Base-by-base conservation (phyloP, 1,140 invertebrate species). In the Drosophila oshimai region DNA sequence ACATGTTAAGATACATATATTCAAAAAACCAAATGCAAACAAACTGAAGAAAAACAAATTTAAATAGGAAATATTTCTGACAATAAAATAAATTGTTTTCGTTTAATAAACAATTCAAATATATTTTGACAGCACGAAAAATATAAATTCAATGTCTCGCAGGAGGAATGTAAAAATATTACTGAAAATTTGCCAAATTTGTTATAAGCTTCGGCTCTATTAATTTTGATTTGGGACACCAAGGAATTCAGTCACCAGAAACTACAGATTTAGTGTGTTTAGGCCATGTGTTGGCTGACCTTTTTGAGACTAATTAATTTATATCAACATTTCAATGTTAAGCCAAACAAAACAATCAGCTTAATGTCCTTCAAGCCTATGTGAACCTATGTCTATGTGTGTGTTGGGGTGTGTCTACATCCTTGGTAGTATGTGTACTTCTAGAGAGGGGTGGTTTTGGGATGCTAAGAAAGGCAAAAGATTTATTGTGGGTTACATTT, bases 241-340 rank as follows among this genome's bases (percentile, higher is more conserved):
- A 28, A 10, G 29, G 15, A 33, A 28, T 24, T 60, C 33, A 60
- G 24, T 49, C 36, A 36, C 13, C 44, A 49, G 37, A 71, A 71
- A 72, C 68, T 61, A 54, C 13, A 57, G 29, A 34, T 36, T 45
- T 26, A 29, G 45, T 72, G 46, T 71, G 17, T 17, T 36, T 33
- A 34, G 28, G 36, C 37, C 54, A 54, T 61, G 62, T 78, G 72
- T 44, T 50, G 60, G 58, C 26, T 49, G 34, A 46, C 67, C 74
- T 49, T 61, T 77, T 77, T 62, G 72, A 69, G 75, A 77, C 81
- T 86, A 86, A 86, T 86, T 86, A 87, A 87, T 86, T 86, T 87
- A 86, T 81, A 86, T 86, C 81, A 86, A 87, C 81, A 86, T 86
- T 86, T 86, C 81, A 86, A 81, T 86, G 81, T 79, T 87, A 86